phyloP scores from a whole-genome alignment of 2,797 vertebrate species.

The Aselliscus stoliczkanus region DNA sequence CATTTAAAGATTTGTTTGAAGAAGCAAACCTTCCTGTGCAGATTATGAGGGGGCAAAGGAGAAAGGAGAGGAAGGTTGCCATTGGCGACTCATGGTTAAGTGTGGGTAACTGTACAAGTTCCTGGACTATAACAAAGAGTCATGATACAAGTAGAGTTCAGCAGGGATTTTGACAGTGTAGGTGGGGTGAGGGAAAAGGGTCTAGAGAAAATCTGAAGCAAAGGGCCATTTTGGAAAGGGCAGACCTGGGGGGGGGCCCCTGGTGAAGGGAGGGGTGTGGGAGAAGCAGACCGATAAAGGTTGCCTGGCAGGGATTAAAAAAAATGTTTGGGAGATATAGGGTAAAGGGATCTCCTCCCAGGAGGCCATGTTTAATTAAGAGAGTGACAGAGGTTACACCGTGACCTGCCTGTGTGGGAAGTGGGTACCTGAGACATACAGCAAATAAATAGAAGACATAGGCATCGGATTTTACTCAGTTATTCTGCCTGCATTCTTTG shows the following conservation, averaged over 20 bases:
- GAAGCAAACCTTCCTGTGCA: neutral
- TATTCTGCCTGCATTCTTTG: neutral
- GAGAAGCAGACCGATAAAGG: neutral
- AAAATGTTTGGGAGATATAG: neutral
- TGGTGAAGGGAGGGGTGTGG: neutral
- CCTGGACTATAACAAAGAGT: neutral
- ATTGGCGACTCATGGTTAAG: neutral
- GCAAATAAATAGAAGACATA: neutral
- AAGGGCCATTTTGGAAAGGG: neutral
- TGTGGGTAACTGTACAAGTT: neutral
- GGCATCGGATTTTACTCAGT: neutral
- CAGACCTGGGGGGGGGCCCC: neutral
- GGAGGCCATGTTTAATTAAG: neutral
- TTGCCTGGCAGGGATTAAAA: too few species aligned
- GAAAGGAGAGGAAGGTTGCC: neutral
- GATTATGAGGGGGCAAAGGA: neutral
- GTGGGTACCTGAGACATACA: neutral
- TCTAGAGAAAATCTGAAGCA: neutral
- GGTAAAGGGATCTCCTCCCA: neutral
- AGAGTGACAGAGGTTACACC: neutral
- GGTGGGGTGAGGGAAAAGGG: neutral
- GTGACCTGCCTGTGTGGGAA: neutral
- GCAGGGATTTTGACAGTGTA: neutral
- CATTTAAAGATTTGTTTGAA: neutral
- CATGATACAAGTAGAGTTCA: neutral